Evolutionary conservation across 2,113 vertebrate species (phyloP), one percentile per base, ranked within the genome.

Genomic region (Callionymus lyra): DNA sequence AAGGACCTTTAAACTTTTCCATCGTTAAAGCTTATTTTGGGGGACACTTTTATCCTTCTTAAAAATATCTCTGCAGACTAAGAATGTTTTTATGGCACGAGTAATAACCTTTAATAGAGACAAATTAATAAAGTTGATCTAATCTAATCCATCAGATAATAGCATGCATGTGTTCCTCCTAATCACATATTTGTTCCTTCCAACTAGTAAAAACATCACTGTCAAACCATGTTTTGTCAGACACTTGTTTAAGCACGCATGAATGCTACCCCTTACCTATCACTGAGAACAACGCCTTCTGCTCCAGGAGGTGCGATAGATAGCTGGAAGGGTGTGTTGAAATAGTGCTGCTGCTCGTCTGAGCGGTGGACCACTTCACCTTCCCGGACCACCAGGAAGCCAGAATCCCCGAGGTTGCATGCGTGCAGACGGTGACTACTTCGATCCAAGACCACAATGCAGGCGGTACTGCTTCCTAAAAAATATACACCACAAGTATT

Each of bases 311-410:
- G 95, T 2, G 92, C 92, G 4, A 99, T 99, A 0, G 95, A 94
- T 38, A 99, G 85, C 40, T 99, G 95, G 86, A 97, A 98, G 6
- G 95, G 95, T 53, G 93, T 85, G 67, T 87, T 87, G 73, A 99
- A 99, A 75, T 98, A 86, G 59, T 86, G 95, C 70, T 98, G 95
- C 59, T 99, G 95, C 59, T 99, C 95, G 0, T 97, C 93, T 0
- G 96, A 99, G 3, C 94, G 90, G 56, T 98, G 96, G 1, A 99
- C 91, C 10, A 99, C 96, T 64, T 97, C 92, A 9, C 96, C 96
- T 1, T 87, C 93, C 38, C 96, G 83, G 41, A 99, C 94, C 2
- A 99, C 94, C 68, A 99, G 66, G 56, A 99, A 99, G 12, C 96
- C 96, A 0, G 96, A 99, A 53, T 99, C 96, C 0, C 96, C 94